These are phyloP conservation scores for Cochlearius cochlearius DNA, from an alignment of 2,113 vertebrate genomes.

Conservation along the genomic window DNA sequence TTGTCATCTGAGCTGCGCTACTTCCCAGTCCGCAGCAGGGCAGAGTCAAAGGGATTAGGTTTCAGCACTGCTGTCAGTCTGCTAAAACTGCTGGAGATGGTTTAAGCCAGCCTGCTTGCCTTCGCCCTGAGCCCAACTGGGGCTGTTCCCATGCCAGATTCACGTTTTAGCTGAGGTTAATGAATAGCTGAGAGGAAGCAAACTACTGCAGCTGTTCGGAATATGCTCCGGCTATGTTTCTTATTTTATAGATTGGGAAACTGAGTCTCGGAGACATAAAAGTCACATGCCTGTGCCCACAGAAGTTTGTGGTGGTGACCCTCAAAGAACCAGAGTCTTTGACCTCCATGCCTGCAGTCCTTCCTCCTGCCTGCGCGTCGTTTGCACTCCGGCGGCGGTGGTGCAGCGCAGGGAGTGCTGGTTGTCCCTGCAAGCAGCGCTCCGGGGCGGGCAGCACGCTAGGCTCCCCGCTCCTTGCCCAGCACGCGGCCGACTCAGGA, in stretches of 20 bases:
- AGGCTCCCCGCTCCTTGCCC: background rate
- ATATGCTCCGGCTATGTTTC: background rate
- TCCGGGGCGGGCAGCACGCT: background rate
- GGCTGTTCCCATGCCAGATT: background rate
- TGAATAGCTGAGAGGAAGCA: background rate
- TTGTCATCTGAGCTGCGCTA: background rate
- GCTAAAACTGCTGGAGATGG: background rate
- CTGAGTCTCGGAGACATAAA: background rate
- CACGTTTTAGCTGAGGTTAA: background rate
- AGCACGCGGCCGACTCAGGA: accelerated
- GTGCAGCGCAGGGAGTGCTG: accelerated
- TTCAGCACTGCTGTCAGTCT: background rate
- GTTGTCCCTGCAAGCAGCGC: too few relatives aligned
- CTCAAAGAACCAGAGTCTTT: background rate
- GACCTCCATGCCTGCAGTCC: background rate
- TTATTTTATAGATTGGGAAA: background rate
- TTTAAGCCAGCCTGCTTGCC: background rate
- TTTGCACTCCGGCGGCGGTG: accelerated
- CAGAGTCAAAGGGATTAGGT: background rate
- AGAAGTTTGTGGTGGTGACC: background rate
- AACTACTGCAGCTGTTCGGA: background rate
- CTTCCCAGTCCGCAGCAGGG: background rate
- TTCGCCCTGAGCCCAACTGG: background rate
- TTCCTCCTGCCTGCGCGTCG: accelerated
- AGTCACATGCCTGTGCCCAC: background rate